These are phyloP conservation scores for Morinoia aosen DNA, from an alignment of 2,888 invertebrate genomes.

Conservation along the genomic window DNA sequence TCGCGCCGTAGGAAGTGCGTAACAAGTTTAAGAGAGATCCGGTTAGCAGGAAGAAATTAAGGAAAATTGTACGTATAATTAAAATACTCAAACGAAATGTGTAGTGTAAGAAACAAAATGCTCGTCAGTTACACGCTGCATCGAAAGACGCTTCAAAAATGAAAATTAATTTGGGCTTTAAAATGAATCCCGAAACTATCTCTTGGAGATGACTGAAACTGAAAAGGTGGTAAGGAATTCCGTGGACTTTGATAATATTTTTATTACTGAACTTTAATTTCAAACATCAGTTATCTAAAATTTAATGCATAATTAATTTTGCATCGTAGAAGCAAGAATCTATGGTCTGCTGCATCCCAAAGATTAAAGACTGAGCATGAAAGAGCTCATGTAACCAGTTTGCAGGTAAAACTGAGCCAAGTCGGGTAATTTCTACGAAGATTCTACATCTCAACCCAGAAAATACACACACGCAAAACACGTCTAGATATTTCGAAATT, in stretches of 20 bases:
- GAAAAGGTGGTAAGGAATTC: background rate
- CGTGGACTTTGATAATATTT: background rate
- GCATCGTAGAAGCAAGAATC: background rate
- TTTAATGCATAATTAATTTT: background rate
- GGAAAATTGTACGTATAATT: background rate
- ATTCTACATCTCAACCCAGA: background rate
- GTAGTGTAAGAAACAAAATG: background rate
- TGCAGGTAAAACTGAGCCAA: background rate
- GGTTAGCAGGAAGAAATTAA: background rate
- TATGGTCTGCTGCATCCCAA: background rate
- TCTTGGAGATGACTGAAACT: background rate
- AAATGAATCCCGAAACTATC: too few relatives aligned
- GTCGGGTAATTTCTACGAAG: background rate
- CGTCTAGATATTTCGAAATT: background rate
- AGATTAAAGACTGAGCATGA: background rate
- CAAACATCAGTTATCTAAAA: too few relatives aligned
- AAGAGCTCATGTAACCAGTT: background rate
- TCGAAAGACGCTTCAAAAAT: background rate
- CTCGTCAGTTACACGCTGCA: background rate
- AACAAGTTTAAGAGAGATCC: background rate
- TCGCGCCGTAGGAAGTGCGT: background rate
- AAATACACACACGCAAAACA: background rate
- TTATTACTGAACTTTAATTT: too few relatives aligned
- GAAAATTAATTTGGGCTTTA: background rate
- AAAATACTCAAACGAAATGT: background rate